phyloP scores from a whole-genome alignment of 1,140 invertebrate species.

The Zaprionus tsacasi region DNA sequence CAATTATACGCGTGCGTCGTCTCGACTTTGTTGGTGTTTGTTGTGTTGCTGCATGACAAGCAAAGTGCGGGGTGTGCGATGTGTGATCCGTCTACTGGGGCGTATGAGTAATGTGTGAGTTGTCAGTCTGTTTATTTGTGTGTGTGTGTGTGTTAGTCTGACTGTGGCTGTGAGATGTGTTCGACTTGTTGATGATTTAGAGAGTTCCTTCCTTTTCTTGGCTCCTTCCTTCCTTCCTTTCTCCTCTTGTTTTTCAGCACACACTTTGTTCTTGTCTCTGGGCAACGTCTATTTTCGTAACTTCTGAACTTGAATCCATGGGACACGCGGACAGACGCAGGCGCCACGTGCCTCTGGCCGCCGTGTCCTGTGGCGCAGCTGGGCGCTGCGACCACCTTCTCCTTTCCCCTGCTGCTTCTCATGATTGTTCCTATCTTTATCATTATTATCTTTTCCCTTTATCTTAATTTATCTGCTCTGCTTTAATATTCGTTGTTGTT shows the following conservation, averaged over 20 bases:
- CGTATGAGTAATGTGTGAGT: slow-evolving; percentile 56
- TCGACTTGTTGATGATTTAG: slow-evolving; percentile 21
- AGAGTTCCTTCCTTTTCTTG: slow-evolving; percentile 29
- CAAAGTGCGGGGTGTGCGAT: slow-evolving; percentile 68
- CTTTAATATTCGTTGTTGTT: slow-evolving; percentile 39
- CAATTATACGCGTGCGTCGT: slow-evolving; percentile 81
- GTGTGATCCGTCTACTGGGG: slow-evolving; percentile 44
- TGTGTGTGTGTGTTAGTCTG: slow-evolving; percentile 4
- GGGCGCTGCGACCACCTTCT: slow-evolving; percentile 25
- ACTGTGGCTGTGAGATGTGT: neutral
- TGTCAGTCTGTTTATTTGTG: too few species aligned
- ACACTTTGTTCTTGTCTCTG: slow-evolving; percentile 55
- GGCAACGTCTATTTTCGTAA: slow-evolving; percentile 48
- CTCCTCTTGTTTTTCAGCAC: slow-evolving; percentile 17
- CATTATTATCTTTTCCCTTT: neutral
- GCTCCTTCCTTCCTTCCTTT: slow-evolving; percentile 2
- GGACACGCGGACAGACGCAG: slow-evolving; percentile 35
- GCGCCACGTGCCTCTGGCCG: slow-evolving; percentile 36
- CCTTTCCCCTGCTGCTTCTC: slow-evolving; percentile 38
- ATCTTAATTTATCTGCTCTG: slow-evolving; percentile 11
- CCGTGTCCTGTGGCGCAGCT: slow-evolving; percentile 20
- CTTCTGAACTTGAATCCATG: slow-evolving; percentile 44
- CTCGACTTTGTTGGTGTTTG: slow-evolving; percentile 78
- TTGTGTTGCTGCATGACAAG: slow-evolving; percentile 76
- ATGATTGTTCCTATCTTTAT: slow-evolving; percentile 29